These are phyloP conservation scores for Thamnaconus septentrionalis DNA, from an alignment of 2,113 vertebrate species.

Conservation along the genomic window DNA sequence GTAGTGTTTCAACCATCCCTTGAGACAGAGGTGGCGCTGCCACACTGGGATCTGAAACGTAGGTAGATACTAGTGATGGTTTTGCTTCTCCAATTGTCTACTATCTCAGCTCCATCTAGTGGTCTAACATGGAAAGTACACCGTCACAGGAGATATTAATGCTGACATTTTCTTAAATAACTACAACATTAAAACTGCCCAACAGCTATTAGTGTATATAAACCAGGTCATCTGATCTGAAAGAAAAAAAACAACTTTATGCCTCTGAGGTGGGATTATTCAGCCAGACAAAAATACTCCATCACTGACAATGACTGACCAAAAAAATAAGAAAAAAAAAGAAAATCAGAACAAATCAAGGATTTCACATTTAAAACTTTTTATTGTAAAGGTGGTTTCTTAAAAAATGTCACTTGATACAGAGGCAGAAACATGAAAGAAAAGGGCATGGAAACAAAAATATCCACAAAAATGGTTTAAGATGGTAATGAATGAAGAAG, in stretches of 20 bases:
- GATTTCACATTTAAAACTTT: conserved; percentile 58
- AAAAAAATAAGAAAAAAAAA: neutral
- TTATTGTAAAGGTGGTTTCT: conserved; percentile 89
- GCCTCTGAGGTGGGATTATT: no score
- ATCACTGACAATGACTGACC: neutral
- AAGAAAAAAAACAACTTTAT: no score
- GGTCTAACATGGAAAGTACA: conserved; percentile 13
- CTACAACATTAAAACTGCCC: no score
- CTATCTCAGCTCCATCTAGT: conserved; percentile 44
- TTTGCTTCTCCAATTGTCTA: neutral
- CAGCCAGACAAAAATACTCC: no score
- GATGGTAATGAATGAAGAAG: conserved; percentile 65
- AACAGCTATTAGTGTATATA: no score
- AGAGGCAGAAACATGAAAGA: conserved; percentile 37
- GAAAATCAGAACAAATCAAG: neutral
- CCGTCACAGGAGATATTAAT: no score
- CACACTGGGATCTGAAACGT: no score
- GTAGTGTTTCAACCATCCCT: no score
- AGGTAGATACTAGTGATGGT: no score
- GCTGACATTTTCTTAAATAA: no score
- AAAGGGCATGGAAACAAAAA: conserved; percentile 57
- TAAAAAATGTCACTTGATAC: conserved; percentile 73
- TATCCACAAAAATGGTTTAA: conserved; percentile 73
- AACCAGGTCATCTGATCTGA: no score
- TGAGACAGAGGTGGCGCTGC: no score